Base-by-base conservation (phyloP, 2,888 invertebrate species). In the Cantharis nigra region DNA sequence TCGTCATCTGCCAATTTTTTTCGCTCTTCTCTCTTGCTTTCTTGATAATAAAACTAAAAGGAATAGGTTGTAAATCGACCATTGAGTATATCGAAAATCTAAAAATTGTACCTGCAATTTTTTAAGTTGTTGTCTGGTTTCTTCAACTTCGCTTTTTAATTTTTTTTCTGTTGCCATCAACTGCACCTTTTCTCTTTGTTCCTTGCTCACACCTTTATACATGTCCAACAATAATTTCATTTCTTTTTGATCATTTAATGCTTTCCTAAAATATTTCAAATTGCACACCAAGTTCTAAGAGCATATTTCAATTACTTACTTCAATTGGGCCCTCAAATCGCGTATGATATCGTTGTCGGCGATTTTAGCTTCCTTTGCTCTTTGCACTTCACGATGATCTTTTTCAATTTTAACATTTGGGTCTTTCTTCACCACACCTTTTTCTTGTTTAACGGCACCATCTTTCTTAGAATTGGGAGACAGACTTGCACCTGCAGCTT, bases 131-230 rank as follows among this genome's bases (percentile, higher is more conserved):
- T 94, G 94, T 0, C 95, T 92, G 75, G 97, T 90, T 81, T 98
- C 98, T 79, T 98, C 98, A 0, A 97, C 91, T 87, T 98, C 98
- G 74, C 95, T 95, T 26, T 97, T 89, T 1, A 95, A 92, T 89
- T 97, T 97, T 85, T 97, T 94, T 89, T 98, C 98, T 0, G 96
- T 95, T 0, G 97, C 97, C 98, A 98, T 97, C 76, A 98, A 90
- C 89, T 97, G 97, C 65, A 97, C 98, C 89, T 98, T 98, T 87
- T 98, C 98, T 5, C 98, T 91, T 87, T 97, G 97, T 86, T 98
- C 98, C 87, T 98, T 98, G 77, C 97, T 95, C 9, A 96, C 96
- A n/a, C 97, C 96, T 90, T 98, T 98, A 90, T 98, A 98, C 97
- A 98, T 98, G 87, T 98, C 98, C 80, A 98, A 90, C 11, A 98